These are phyloP conservation scores for Mythimna pallens DNA, from an alignment of 2,888 invertebrate genomes.

Conservation along the genomic window DNA sequence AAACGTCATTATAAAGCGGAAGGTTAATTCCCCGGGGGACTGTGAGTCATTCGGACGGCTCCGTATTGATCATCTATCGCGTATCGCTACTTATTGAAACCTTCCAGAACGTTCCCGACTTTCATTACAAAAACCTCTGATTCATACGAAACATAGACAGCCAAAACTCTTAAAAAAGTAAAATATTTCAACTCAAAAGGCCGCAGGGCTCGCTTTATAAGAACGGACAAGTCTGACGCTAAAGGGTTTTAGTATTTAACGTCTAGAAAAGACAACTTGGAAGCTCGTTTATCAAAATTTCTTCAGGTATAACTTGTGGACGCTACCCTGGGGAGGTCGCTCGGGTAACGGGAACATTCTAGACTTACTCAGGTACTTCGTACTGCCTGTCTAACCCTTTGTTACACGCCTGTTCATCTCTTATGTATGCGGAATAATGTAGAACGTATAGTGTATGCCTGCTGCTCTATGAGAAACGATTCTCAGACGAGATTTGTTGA, in stretches of 20 bases:
- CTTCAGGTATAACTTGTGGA: constrained; percentile 56
- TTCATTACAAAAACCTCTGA: constrained; percentile 13
- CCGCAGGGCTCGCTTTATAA: constrained; percentile 34
- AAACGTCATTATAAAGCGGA: constrained; percentile 18
- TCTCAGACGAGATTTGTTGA: constrained; percentile 27
- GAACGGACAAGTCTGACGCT: constrained; percentile 53
- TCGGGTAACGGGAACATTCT: constrained; percentile 41
- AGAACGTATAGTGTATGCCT: constrained; percentile 9
- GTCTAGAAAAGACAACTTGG: constrained; percentile 48
- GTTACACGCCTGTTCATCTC: constrained; percentile 59
- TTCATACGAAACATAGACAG: constrained; percentile 27
- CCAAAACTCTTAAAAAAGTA: constrained; percentile 30
- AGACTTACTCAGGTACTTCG: constrained; percentile 43
- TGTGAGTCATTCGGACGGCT: constrained; percentile 24
- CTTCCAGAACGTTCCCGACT: constrained; percentile 4
- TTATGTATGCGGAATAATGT: constrained; percentile 59
- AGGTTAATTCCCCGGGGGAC: constrained; percentile 13
- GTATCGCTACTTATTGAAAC: constrained; percentile 13
- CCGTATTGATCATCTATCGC: constrained; percentile 29
- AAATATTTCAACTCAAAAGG: constrained; percentile 38
- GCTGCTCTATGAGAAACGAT: constrained; percentile 26
- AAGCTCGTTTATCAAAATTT: constrained; percentile 66
- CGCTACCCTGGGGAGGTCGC: constrained; percentile 36
- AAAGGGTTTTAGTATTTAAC: constrained; percentile 58
- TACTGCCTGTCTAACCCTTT: constrained; percentile 61